Evolutionary conservation across 1,140 invertebrate species (phyloP), one percentile per base, ranked within the genome.

Genomic region (Thrips palmi): DNA sequence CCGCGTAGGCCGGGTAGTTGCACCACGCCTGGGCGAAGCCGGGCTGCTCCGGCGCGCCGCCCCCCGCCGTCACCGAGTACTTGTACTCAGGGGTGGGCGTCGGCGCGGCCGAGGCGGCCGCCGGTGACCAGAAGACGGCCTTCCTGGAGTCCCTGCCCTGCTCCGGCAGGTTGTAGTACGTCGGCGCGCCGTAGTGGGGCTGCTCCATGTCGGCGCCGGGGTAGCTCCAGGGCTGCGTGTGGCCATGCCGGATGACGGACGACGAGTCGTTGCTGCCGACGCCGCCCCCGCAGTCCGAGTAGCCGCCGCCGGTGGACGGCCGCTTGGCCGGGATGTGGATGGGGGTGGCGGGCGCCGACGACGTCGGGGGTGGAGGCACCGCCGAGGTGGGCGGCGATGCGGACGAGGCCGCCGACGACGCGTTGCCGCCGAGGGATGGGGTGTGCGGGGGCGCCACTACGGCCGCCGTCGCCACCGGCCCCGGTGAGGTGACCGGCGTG

Each of bases 321-420:
- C 81, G 63, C 54, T 84, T 84, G 45, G 80, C 80, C 17, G 81
- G 81, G 58, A 86, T 84, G 60, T 85, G 81, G 1, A 84, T 60
- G 3, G 81, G 77, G 55, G 70, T 70, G 53, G 61, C 65, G 36
- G 67, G 61, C 2, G 68, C 67, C 37, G 73, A 73, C 11, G 74
- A 74, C 17, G 75, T 74, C 41, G 73, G 75, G 33, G 72, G 73
- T 45, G 74, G 74, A 44, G 69, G 69, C 22, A 71, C 71, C 37
- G 68, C 69, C 22, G 64, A 57, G 12, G 59, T 56, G 6, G 57
- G 57, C 56, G 59, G 59, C 8, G 63, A 55, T 23, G 70, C 64
- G 43, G 71, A 66, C 45, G 52, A 45, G 38, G 47, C 47, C 15
- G 49, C 46, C 21, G 47, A 50, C 50, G 49, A 66, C 52, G 55